phyloP scores from a whole-genome alignment of 2,888 invertebrate species.

The Notocelia uddmanniana region DNA sequence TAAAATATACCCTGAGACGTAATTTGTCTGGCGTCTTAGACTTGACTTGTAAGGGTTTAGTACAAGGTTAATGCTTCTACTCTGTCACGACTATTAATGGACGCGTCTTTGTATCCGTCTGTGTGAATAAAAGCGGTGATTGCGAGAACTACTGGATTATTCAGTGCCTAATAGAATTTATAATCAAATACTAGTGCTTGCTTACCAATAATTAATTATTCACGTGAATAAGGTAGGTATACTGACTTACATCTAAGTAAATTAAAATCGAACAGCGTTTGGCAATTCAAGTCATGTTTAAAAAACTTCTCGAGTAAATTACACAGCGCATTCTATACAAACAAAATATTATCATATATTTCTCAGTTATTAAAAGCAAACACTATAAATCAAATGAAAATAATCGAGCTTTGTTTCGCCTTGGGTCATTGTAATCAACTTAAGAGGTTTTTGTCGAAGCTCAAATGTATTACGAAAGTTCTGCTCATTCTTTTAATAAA shows the following conservation, averaged over 20 bases:
- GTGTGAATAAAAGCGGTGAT: constrained; percentile 40
- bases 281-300: constrained; percentile 15
- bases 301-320: constrained; percentile 31
- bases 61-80: constrained; percentile 39
- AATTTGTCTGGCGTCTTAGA: constrained; percentile 58
- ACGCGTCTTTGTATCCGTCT: constrained; percentile 45
- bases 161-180: constrained; percentile 23
- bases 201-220: constrained; percentile 15
- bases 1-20: constrained; percentile 55
- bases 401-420: constrained; percentile 81
- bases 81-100: constrained; percentile 42
- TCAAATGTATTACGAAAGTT: constrained; percentile 56
- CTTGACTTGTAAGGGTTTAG: constrained; percentile 54
- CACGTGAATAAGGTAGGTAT: too few species aligned
- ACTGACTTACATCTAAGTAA: neutral
- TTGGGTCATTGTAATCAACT: constrained; percentile 78
- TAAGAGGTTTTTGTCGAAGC: constrained; percentile 62
- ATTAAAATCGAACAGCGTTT: constrained; percentile 5
- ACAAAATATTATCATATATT: constrained; percentile 55
- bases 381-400: constrained; percentile 78
- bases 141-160: constrained; percentile 40
- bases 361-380: constrained; percentile 73
- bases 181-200: constrained; percentile 25
- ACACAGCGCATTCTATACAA: constrained; percentile 37
- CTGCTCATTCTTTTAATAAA: constrained; percentile 45